Evolutionary conservation across 2,113 vertebrate genomes (phyloP).

Genomic region (Terrapene triunguis): DNA sequence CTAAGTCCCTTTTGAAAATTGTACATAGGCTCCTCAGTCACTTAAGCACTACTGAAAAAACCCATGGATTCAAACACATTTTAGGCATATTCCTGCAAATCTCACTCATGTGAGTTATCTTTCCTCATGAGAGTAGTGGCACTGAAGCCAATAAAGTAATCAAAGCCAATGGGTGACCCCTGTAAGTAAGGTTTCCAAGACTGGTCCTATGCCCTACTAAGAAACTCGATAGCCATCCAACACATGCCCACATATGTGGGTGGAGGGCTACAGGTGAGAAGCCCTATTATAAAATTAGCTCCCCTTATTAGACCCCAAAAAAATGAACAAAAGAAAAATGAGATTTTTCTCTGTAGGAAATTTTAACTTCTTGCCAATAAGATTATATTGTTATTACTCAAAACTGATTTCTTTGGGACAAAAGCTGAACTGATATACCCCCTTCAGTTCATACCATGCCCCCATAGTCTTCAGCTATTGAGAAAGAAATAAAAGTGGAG

Average conservation of each 20-base stretch:
- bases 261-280: background rate
- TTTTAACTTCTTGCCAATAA: background rate
- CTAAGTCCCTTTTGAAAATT: background rate
- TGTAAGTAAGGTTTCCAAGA: background rate
- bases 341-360: background rate
- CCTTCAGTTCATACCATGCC: background rate
- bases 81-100: background rate
- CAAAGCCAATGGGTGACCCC: background rate
- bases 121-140: rapidly evolving
- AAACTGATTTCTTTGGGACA: background rate
- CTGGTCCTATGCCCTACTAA: background rate
- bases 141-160: background rate
- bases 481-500: background rate
- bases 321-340: background rate
- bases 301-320: background rate
- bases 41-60: background rate
- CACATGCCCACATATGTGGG: background rate
- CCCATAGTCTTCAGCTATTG: background rate
- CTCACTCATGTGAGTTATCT: background rate
- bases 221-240: background rate
- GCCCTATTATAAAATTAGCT: background rate
- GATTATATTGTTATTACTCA: background rate
- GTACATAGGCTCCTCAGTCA: background rate
- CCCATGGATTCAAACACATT: background rate
- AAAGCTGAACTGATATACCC: background rate